phyloP scores from a whole-genome alignment of 2,797 vertebrate species.

The Miichthys miiuy region DNA sequence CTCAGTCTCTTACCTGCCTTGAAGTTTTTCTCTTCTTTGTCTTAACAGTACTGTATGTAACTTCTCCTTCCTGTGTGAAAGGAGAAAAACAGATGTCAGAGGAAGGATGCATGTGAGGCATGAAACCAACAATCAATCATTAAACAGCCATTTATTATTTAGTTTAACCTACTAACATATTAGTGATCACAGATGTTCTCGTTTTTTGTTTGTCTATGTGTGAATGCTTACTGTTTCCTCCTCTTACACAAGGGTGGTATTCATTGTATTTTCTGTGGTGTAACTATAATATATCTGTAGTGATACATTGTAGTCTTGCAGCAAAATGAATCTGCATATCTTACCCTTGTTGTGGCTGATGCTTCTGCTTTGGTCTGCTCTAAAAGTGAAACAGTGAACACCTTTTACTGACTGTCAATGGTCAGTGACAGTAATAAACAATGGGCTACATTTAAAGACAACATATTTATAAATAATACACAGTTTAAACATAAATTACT shows the following conservation, averaged over 20 bases:
- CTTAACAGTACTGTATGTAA: slow-evolving; percentile 1
- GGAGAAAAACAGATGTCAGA: not conserved
- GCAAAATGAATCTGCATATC: not conserved
- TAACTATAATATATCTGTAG: not conserved
- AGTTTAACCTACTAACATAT: no score
- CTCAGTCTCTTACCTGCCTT: slow-evolving; percentile 5
- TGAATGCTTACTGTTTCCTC: not conserved
- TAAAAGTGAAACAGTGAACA: slow-evolving; percentile 28
- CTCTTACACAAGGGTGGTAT: not conserved
- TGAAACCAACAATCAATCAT: not conserved
- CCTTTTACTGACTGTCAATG: not conserved
- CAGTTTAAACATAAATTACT: slow-evolving; percentile 13
- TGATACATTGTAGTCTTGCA: not conserved
- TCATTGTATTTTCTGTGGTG: not conserved
- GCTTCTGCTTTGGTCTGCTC: slow-evolving; percentile 19
- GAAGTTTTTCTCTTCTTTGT: not conserved
- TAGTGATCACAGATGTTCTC: no score
- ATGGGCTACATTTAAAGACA: not conserved
- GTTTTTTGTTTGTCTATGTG: not conserved
- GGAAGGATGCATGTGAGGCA: not conserved
- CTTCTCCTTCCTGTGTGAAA: slow-evolving; percentile 19
- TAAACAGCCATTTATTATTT: not conserved
- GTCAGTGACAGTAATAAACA: not conserved
- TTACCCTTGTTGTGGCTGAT: slow-evolving; percentile 18
- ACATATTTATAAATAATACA: not conserved